phyloP scores from a whole-genome alignment of 2,888 invertebrate genomes.

The Apocheima hispidaria region DNA sequence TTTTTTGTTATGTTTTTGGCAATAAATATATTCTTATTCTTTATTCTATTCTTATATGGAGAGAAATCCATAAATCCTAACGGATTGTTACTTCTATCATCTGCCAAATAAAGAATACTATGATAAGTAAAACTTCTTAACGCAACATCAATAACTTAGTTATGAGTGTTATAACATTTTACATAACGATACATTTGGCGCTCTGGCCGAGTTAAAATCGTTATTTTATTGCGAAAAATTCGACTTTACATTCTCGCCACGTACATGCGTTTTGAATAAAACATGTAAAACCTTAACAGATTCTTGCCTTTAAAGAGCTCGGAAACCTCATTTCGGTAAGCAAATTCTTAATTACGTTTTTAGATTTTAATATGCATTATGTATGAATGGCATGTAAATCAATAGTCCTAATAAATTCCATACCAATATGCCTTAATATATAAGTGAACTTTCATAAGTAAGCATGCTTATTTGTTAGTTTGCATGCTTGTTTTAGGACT shows the following conservation, averaged over 20 bases:
- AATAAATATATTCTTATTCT: no score
- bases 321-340: slow-evolving; percentile 2
- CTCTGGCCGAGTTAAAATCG: slow-evolving; percentile 6
- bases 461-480: no score
- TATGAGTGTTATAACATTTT: slow-evolving; percentile 6
- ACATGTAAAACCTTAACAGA: slow-evolving; percentile 6
- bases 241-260: slow-evolving; percentile 4
- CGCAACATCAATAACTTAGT: slow-evolving; percentile 8
- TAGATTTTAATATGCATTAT: background rate
- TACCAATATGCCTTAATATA: no score
- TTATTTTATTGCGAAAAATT: slow-evolving; percentile 18
- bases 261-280: slow-evolving; percentile 8
- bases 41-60: no score
- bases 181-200: slow-evolving; percentile 8
- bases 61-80: no score
- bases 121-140: background rate
- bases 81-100: background rate
- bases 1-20: no score
- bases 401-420: no score
- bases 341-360: background rate
- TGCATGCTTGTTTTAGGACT: no score
- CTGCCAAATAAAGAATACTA: background rate
- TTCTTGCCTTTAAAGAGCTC: background rate
- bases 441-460: no score
- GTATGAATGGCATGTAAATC: background rate